A percentile compares a stretch with the other conserved stretches of the same genome.
phyloP scores from a whole-genome alignment of 2,113 vertebrate species.

The Myotis yumanensis region DNA sequence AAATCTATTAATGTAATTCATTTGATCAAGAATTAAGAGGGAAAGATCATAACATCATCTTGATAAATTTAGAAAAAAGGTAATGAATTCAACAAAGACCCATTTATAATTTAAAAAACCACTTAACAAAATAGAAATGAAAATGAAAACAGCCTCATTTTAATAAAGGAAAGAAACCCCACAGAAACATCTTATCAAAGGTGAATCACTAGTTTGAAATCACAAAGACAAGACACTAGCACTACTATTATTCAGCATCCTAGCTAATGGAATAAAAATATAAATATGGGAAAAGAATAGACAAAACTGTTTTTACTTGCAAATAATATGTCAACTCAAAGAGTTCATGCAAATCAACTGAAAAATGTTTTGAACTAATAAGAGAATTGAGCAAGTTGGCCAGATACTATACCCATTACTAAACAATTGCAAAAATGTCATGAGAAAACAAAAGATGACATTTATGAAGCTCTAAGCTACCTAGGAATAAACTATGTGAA shows the following conservation, averaged over 20 bases:
- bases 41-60: background rate
- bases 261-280: background rate
- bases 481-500: background rate
- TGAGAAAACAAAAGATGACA: slow-evolving; percentile 16
- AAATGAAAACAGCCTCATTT: slow-evolving; percentile 13
- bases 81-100: background rate
- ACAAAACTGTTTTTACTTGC: slow-evolving; percentile 37
- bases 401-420: slow-evolving; percentile 25
- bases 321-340: slow-evolving; percentile 3
- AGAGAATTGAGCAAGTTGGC: slow-evolving; percentile 29
- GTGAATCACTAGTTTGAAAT: slow-evolving; percentile 8
- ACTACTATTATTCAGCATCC: background rate
- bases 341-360: slow-evolving; percentile 40
- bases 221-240: background rate
- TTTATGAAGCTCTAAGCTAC: slow-evolving; percentile 33
- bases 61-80: slow-evolving; percentile 26
- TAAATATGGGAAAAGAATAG: background rate
- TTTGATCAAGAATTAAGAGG: slow-evolving; percentile 55
- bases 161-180: slow-evolving; percentile 27
- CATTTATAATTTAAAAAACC: background rate
- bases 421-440: slow-evolving; percentile 33
- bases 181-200: background rate
- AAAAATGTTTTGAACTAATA: slow-evolving; percentile 34
- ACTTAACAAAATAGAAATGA: slow-evolving; percentile 16
- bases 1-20: slow-evolving; percentile 21